Percentiles rank a stretch among this genome's conserved stretches.
phyloP scores from a whole-genome alignment of 1,140 invertebrate genomes.

The Thaumatotibia leucotreta region DNA sequence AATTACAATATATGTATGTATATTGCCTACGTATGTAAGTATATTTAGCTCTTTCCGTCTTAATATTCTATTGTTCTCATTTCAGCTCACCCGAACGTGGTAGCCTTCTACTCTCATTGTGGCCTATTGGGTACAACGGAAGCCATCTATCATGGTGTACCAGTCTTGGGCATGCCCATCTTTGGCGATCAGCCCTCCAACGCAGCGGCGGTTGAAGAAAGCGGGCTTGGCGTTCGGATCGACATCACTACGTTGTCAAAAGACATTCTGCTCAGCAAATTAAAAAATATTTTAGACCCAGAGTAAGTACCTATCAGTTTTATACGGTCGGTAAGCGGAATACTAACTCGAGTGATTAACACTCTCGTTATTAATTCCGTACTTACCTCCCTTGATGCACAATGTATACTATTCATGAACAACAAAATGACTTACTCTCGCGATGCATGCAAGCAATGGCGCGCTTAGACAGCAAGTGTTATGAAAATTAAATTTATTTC shows the following conservation, averaged over 20 bases:
- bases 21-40: too few relatives aligned
- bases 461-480: too few relatives aligned
- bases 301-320: too few relatives aligned
- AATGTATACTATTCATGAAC: too few relatives aligned
- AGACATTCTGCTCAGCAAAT: conserved; percentile 71
- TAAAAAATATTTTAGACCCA: conserved; percentile 77
- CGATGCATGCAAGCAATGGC: too few relatives aligned
- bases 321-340: too few relatives aligned
- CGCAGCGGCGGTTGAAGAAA: conserved; percentile 68
- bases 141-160: conserved; percentile 82
- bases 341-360: too few relatives aligned
- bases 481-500: background rate
- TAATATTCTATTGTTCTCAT: conserved; percentile 15
- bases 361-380: too few relatives aligned
- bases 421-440: too few relatives aligned
- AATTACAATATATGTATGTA: too few relatives aligned
- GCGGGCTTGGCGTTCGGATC: conserved; percentile 77
- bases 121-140: conserved; percentile 81
- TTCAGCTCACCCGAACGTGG: conserved; percentile 77
- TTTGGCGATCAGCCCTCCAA: conserved; percentile 81
- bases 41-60: too few relatives aligned
- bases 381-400: too few relatives aligned
- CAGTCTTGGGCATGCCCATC: conserved; percentile 83
- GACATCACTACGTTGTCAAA: conserved; percentile 77
- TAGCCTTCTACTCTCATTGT: conserved; percentile 80